Percentiles rank a stretch among this genome's conserved stretches.
Evolutionary conservation across 2,888 invertebrate genomes (phyloP).

Genomic region (Congeria kusceri): DNA sequence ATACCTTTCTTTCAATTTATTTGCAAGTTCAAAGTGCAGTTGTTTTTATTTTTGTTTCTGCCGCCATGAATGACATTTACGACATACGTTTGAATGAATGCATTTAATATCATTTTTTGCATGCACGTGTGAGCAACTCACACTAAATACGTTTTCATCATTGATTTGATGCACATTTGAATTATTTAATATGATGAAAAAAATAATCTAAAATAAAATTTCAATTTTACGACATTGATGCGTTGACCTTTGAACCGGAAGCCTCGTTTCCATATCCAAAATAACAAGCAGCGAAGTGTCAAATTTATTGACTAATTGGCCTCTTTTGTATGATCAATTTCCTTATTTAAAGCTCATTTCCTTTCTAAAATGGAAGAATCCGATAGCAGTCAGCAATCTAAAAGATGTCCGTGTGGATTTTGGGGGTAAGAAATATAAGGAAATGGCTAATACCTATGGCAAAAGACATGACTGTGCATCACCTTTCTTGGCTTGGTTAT

Average conservation of each 20-base stretch:
- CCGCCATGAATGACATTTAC: no score
- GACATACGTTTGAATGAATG: no score
- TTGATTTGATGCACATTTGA: background rate
- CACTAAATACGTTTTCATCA: no score
- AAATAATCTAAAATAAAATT: background rate
- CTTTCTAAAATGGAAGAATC: constrained; percentile 78
- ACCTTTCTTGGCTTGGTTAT: no score
- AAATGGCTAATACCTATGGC: background rate
- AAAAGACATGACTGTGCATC: no score
- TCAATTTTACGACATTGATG: background rate
- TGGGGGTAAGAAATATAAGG: constrained; percentile 77
- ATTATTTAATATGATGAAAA: background rate
- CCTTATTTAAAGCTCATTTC: background rate
- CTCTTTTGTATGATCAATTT: constrained; percentile 2
- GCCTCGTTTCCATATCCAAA: constrained; percentile 73
- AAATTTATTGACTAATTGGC: constrained; percentile 43
- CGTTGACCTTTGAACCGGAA: constrained; percentile 58
- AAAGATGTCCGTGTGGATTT: constrained; percentile 81
- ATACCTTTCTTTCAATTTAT: no score
- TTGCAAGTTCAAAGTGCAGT: no score
- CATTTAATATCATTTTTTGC: no score
- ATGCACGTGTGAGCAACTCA: no score
- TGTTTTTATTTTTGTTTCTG: no score
- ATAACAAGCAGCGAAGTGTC: constrained; percentile 77
- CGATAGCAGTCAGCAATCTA: constrained; percentile 77